Base-by-base conservation (phyloP, 2,797 vertebrate genomes). In the Centroberyx gerrardi region DNA sequence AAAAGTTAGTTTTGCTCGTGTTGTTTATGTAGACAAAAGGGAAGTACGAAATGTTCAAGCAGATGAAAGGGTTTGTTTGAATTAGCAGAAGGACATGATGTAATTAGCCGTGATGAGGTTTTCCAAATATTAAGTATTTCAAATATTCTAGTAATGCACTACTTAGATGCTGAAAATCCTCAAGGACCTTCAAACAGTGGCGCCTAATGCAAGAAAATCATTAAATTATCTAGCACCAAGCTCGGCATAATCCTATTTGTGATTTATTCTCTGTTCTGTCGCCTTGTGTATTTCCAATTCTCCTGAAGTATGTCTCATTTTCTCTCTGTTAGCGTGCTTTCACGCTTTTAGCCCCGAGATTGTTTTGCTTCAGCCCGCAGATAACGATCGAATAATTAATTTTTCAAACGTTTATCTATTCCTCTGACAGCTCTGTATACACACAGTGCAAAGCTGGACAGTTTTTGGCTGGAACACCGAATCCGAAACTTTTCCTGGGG, bases 341-440 rank as follows among this genome's bases (percentile, higher is more conserved):
- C 27, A 15, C 8, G 2, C 66, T 76, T 65, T 74, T 36, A 42
- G 48, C 59, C 58, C 7, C 12, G 17, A 68, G 74, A 75, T 76
- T 77, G 82, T 83, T 90, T 85, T 58, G 33, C 72, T 68, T 33
- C 18, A 56, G 64, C 77, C 27, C 28, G 54, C 65, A 77, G 87
- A 92, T 90, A 86, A 80, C 14, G 29, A 90, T 91, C 88, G 80
- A 74, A 82, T 85, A 65, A 88, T 90, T 82, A 74, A 91, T 84
- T 83, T 92, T 78, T 89, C 69, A 83, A 66, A 53, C 18, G 42
- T 90, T 92, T 88, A 88, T 92, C 81, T 83, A 46, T 74, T 73
- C 14, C 13, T 70, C 36, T 89, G 90, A 74, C 88, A 89, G 85
- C 70, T 87, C 59, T 55, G 74, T 81, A 83, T 89, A 93, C 86